A percentile compares a stretch with the other conserved stretches of the same genome.
Evolutionary conservation across 2,797 vertebrate species (phyloP).

Genomic region (Melanogrammus aeglefinus): DNA sequence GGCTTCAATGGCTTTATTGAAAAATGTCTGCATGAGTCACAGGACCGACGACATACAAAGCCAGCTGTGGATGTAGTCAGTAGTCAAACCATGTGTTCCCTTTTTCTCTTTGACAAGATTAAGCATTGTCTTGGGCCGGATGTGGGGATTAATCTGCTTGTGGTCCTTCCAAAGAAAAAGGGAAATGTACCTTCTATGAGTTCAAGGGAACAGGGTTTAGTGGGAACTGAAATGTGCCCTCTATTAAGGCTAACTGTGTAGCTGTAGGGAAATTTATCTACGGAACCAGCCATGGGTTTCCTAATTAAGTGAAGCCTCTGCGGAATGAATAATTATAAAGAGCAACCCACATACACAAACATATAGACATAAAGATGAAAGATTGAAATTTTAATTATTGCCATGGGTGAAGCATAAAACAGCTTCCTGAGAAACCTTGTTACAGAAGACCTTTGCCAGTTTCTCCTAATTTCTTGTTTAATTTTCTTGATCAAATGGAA

Average conservation of each 20-base stretch:
- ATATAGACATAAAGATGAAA: not conserved
- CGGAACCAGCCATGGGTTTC: not conserved
- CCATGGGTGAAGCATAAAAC: not conserved
- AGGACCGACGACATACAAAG: not conserved
- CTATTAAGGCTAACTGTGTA: not conserved
- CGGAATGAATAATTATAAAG: not conserved
- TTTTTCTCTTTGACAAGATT: not conserved
- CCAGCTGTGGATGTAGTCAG: not conserved
- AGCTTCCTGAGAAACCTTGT: not conserved
- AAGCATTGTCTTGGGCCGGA: not conserved
- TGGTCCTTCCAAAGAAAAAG: not conserved
- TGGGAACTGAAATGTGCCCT: not conserved
- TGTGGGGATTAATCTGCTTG: not conserved
- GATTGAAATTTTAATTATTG: not conserved
- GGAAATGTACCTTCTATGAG: not conserved
- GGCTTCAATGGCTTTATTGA: not conserved
- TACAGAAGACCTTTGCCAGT: not conserved
- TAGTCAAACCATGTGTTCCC: too few species aligned
- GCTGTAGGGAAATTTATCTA: not conserved
- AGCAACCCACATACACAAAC: not conserved
- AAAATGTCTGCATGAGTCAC: not conserved
- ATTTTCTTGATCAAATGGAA: not conserved
- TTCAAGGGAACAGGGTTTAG: not conserved
- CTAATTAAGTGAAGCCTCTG: not conserved
- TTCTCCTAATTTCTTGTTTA: not conserved